phyloP scores from a whole-genome alignment of 2,888 invertebrate genomes.

The Octonoba sinensis region DNA sequence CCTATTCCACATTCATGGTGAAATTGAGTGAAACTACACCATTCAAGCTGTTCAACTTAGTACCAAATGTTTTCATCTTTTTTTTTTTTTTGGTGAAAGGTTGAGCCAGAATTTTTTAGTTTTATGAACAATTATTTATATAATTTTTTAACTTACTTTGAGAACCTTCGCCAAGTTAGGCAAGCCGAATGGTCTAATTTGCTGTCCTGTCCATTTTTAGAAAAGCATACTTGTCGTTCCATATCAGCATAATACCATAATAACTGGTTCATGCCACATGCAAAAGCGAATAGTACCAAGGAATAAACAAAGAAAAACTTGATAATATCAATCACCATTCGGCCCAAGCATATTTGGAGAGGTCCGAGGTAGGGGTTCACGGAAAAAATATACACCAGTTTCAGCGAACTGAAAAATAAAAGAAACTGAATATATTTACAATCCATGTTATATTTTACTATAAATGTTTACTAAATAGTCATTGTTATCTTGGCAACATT shows the following conservation, averaged over 20 bases:
- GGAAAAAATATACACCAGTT: slow-evolving; percentile 78
- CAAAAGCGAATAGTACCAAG: slow-evolving; percentile 76
- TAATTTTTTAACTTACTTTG: slow-evolving; percentile 70
- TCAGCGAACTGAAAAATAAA: slow-evolving; percentile 73
- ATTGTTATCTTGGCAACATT: neutral
- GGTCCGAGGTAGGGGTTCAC: slow-evolving; percentile 77
- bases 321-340: slow-evolving; percentile 77
- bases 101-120: too few relatives aligned
- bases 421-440: neutral
- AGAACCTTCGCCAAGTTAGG: slow-evolving; percentile 72
- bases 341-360: slow-evolving; percentile 76
- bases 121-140: too few relatives aligned
- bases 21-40: too few relatives aligned
- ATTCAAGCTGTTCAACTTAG: too few relatives aligned
- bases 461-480: neutral
- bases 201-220: slow-evolving; percentile 51
- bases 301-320: slow-evolving; percentile 76
- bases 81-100: too few relatives aligned
- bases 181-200: slow-evolving; percentile 68
- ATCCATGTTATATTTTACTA: too few relatives aligned
- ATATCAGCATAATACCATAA: slow-evolving; percentile 88
- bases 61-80: too few relatives aligned
- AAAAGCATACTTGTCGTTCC: slow-evolving; percentile 69
- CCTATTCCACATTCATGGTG: too few relatives aligned
- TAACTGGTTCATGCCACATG: slow-evolving; percentile 81